Evolutionary conservation across 2,113 vertebrate species (phyloP).

Genomic region (Mesocricetus auratus): DNA sequence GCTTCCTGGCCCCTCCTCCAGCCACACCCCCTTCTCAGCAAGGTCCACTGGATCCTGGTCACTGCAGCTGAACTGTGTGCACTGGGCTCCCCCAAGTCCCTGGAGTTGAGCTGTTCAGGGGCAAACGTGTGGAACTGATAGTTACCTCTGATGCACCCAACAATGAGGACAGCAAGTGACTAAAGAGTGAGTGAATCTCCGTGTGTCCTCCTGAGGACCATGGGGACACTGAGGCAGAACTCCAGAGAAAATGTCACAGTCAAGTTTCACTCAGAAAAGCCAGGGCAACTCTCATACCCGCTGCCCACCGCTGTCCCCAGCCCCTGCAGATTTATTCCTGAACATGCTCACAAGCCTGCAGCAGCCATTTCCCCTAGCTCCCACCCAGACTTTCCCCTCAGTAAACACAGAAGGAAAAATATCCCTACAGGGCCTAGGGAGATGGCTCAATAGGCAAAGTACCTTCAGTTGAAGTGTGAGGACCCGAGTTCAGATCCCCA

Average conservation of each 20-base stretch:
- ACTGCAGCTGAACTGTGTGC: neutral
- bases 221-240: slow-evolving; percentile 44
- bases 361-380: neutral
- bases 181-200: neutral
- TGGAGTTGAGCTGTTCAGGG: neutral
- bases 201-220: neutral
- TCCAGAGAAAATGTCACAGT: neutral
- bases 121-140: neutral
- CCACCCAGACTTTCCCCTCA: neutral
- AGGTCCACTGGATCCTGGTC: neutral
- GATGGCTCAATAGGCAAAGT: neutral
- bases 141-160: neutral
- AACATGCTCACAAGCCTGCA: neutral
- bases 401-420: slow-evolving; percentile 23
- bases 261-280: neutral
- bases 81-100: too few relatives aligned
- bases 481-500: too few relatives aligned
- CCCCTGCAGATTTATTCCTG: neutral
- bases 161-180: neutral
- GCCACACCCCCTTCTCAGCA: neutral
- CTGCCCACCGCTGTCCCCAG: neutral
- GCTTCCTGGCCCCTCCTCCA: neutral
- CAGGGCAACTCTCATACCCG: neutral
- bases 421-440: neutral
- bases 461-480: too few relatives aligned